Evolutionary conservation across 2,797 vertebrate species (phyloP).

Genomic region (Loriculus beryllinus): DNA sequence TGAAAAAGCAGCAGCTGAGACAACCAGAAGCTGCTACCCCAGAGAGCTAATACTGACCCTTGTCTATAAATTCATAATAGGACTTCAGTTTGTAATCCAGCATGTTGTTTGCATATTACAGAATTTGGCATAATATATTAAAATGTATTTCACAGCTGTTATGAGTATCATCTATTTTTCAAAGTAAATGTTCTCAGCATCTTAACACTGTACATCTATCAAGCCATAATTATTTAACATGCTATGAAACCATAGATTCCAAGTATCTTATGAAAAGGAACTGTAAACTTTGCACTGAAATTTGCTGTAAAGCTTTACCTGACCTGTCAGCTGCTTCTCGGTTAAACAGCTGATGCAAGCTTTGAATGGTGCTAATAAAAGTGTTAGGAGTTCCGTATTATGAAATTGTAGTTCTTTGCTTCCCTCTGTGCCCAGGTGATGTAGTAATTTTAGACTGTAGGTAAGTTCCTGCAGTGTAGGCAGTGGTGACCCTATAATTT

Average conservation of each 20-base stretch:
- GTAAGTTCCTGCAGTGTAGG: slow-evolving; percentile 75
- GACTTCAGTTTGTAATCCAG: slow-evolving; percentile 65
- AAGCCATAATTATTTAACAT: slow-evolving; percentile 82
- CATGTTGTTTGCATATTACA: slow-evolving; percentile 67
- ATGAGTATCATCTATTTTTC: slow-evolving; percentile 66
- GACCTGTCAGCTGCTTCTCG: slow-evolving; percentile 73
- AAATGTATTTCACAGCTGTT: slow-evolving; percentile 71
- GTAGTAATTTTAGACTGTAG: slow-evolving; percentile 80
- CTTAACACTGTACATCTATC: slow-evolving; percentile 73
- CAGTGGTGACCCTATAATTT: slow-evolving; percentile 77
- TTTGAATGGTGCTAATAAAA: slow-evolving; percentile 86
- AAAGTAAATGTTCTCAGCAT: slow-evolving; percentile 67
- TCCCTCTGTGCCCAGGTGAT: slow-evolving; percentile 71
- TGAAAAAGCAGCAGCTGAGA: slow-evolving; percentile 88
- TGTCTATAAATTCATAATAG: slow-evolving; percentile 45
- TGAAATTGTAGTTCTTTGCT: slow-evolving; percentile 69
- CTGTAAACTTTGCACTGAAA: slow-evolving; percentile 79
- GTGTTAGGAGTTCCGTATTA: slow-evolving; percentile 76
- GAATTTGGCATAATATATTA: slow-evolving; percentile 68
- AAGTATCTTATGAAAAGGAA: slow-evolving; percentile 73
- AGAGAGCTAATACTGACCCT: slow-evolving; percentile 80
- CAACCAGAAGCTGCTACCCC: slow-evolving; percentile 78
- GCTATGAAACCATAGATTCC: slow-evolving; percentile 77
- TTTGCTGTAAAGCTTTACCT: slow-evolving; percentile 79
- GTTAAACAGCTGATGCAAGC: slow-evolving; percentile 76